Evolutionary conservation across 2,888 invertebrate species (phyloP), one percentile per base, ranked within the genome.

Genomic region (Rutpela maculata): DNA sequence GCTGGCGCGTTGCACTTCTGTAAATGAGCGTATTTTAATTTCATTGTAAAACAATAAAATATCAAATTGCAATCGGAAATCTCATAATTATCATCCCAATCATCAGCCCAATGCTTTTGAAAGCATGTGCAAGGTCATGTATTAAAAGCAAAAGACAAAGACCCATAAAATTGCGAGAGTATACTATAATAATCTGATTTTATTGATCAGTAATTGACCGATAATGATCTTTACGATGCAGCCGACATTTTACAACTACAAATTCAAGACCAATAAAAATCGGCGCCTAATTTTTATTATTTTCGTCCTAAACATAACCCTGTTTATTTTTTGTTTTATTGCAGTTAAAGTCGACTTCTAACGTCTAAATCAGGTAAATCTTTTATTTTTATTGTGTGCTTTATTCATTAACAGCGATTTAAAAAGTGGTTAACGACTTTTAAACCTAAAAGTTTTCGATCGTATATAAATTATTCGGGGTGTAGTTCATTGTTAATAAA

Each of bases 191-290:
- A 85, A 85, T 84, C 84, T 81, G 84, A 84, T 84, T 87, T 87
- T 86, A 87, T 87, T 87, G 86, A 85, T 85, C 86, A 85, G 86
- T 87, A 87, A 87, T 87, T 85, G 85, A 84, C 82, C 85, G 87
- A 87, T 87, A 87, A 87, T 87, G 85, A 87, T 86, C 86, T 87
- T 87, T 87, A 87, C 85, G 86, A 85, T 69, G 83, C 81, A 78
- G 81, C 82, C 81, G 69, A 78, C 81, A 80, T 86, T 88, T 86
- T 87, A 87, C 82, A 84, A 79, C 87, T 85, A 86, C 85, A 85
- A 87, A 87, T 86, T 84, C 82, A 82, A 81, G 76, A 77, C 78
- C 77, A 81, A 82, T 87, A 87, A 87, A 87, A 85, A 86, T 86
- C 82, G 86, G 85, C 85, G 85, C 84, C 85, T 79, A 81, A 82